A percentile compares a stretch with the other conserved stretches of the same genome.
phyloP scores from a whole-genome alignment of 2,797 vertebrate species.

The Melanogrammus aeglefinus region DNA sequence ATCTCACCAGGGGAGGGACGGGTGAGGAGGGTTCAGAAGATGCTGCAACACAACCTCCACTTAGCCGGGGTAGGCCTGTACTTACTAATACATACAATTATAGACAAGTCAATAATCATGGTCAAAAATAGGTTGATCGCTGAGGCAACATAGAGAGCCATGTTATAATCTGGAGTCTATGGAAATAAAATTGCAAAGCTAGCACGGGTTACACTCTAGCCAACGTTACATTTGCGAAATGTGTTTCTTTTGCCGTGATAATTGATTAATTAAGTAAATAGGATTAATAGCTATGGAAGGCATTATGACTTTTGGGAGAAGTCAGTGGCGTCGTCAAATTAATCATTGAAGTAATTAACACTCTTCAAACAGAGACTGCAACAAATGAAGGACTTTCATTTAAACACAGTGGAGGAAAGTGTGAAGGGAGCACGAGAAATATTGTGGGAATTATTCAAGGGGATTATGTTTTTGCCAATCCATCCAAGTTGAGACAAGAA shows the following conservation, averaged over 20 bases:
- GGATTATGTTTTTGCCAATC: slow-evolving; percentile 3
- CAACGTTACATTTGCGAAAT: not conserved
- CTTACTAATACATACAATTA: not conserved
- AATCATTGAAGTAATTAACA: slow-evolving; percentile 3
- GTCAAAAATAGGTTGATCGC: not conserved
- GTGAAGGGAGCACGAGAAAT: not conserved
- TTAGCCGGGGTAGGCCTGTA: not conserved
- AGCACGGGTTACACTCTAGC: not conserved
- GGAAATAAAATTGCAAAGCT: not conserved
- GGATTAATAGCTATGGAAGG: not conserved
- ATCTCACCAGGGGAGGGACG: slow-evolving; percentile 33
- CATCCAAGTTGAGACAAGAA: not conserved
- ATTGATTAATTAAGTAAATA: slow-evolving; percentile 3
- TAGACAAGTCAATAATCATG: not conserved
- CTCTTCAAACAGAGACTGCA: slow-evolving; percentile 1
- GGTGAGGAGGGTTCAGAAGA: slow-evolving; percentile 33
- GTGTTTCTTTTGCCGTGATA: not conserved
- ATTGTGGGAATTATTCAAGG: not conserved
- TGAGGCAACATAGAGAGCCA: not conserved
- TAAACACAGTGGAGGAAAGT: not conserved
- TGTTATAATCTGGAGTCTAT: not conserved
- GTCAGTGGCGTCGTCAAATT: not conserved
- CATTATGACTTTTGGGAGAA: not conserved
- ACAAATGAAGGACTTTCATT: not conserved
- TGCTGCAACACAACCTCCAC: not conserved